These are phyloP conservation scores for Trachelus troglodyta DNA, from an alignment of 2,888 invertebrate genomes.

Conservation along the genomic window DNA sequence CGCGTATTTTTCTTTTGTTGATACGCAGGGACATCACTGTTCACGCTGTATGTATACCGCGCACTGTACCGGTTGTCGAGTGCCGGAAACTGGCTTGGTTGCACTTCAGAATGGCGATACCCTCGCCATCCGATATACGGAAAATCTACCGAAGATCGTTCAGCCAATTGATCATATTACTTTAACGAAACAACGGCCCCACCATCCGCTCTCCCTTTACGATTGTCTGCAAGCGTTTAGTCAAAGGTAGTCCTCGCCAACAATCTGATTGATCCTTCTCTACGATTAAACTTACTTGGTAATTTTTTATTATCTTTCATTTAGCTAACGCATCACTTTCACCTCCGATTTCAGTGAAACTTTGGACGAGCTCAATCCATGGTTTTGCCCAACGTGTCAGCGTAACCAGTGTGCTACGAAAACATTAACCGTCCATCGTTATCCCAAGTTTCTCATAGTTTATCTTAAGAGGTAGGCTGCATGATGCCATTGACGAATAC, in stretches of 20 bases:
- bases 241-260: constrained; percentile 65
- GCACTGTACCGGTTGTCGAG: constrained; percentile 71
- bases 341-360: constrained; percentile 68
- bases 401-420: constrained; percentile 74
- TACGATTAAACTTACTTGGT: neutral
- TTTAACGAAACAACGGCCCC: constrained; percentile 66
- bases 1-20: too few relatives aligned
- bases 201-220: constrained; percentile 70
- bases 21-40: constrained; percentile 69
- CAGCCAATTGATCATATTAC: constrained; percentile 67
- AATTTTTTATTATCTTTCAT: neutral
- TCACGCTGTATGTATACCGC: constrained; percentile 71
- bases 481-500: neutral
- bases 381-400: constrained; percentile 74
- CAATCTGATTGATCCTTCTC: neutral
- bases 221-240: constrained; percentile 75
- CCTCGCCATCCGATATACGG: constrained; percentile 67
- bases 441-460: constrained; percentile 74
- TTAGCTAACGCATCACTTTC: neutral
- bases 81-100: constrained; percentile 66
- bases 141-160: constrained; percentile 61
- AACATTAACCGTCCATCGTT: constrained; percentile 74
- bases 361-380: constrained; percentile 74
- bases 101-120: constrained; percentile 70
- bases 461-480: constrained; percentile 70